Percentiles rank a stretch among this genome's conserved stretches.
Evolutionary conservation across 2,113 vertebrate species (phyloP).

Genomic region (Herpetotheres cachinnans): DNA sequence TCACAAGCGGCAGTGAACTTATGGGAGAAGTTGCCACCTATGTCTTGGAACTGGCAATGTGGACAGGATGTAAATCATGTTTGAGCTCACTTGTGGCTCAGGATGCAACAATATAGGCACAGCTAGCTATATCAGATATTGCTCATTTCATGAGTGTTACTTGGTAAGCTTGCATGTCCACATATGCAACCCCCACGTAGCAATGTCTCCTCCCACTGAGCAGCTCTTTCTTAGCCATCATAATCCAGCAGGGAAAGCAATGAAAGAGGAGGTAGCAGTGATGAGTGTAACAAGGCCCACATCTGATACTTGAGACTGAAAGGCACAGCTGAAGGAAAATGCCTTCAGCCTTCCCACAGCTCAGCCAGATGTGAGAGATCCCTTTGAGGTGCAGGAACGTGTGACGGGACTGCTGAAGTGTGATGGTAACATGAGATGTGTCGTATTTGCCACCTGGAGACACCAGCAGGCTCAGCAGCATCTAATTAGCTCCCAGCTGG

Average conservation of each 20-base stretch:
- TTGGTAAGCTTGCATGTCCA: background rate
- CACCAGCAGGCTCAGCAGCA: background rate
- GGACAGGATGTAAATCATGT: background rate
- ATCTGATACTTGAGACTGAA: background rate
- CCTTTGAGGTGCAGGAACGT: background rate
- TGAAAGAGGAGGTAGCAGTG: background rate
- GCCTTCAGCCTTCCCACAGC: background rate
- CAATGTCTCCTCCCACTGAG: background rate
- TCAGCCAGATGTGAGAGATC: background rate
- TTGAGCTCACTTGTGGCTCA: background rate
- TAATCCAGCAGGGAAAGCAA: background rate
- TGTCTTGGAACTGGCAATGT: background rate
- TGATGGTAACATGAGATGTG: background rate
- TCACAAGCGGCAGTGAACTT: background rate
- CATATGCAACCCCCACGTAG: background rate
- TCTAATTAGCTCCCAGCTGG: slow-evolving; percentile 8
- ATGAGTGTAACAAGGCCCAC: background rate
- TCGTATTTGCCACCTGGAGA: background rate
- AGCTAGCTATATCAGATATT: background rate
- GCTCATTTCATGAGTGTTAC: background rate
- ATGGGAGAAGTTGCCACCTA: fast-evolving
- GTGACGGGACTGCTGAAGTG: background rate
- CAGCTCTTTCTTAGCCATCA: background rate
- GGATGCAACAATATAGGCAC: background rate
- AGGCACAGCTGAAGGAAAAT: background rate